Evolutionary conservation across 2,888 invertebrate genomes (phyloP).

Genomic region (Auanema sp.): DNA sequence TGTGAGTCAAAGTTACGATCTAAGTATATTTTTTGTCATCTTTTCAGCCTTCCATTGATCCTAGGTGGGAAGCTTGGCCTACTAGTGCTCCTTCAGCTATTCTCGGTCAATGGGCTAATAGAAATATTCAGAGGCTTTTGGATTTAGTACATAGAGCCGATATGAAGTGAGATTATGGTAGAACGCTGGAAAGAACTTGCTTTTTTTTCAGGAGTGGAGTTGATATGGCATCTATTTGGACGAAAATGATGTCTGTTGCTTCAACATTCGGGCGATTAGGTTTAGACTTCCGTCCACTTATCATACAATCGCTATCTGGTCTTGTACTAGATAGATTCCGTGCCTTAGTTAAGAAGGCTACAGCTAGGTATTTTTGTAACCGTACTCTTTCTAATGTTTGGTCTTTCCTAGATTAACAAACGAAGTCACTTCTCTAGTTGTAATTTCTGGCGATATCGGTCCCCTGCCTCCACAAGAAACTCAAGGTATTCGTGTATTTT

Average conservation of each 20-base stretch:
- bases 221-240: slow-evolving; percentile 54
- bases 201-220: slow-evolving; percentile 35
- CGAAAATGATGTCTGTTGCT: slow-evolving; percentile 58
- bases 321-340: slow-evolving; percentile 49
- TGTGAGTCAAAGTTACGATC: too few relatives aligned
- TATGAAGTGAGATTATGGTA: slow-evolving; percentile 36
- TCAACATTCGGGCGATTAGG: slow-evolving; percentile 62
- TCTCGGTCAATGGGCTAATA: slow-evolving; percentile 58
- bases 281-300: slow-evolving; percentile 57
- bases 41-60: slow-evolving; percentile 48
- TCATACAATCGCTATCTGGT: slow-evolving; percentile 44
- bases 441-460: slow-evolving; percentile 1
- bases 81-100: slow-evolving; percentile 54
- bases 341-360: slow-evolving; percentile 41
- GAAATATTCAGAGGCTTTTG: slow-evolving; percentile 53
- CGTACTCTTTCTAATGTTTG: neutral
- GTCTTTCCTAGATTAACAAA: slow-evolving; percentile 1
- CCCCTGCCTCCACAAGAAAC: too few relatives aligned
- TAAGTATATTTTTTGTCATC: too few relatives aligned
- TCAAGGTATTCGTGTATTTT: neutral
- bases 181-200: neutral
- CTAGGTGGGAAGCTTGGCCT: slow-evolving; percentile 62
- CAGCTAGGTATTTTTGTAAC: slow-evolving; percentile 34
- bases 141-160: slow-evolving; percentile 50
- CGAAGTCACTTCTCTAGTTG: neutral